Evolutionary conservation across 2,888 invertebrate species (phyloP).

Genomic region (Bellardia pandia): DNA sequence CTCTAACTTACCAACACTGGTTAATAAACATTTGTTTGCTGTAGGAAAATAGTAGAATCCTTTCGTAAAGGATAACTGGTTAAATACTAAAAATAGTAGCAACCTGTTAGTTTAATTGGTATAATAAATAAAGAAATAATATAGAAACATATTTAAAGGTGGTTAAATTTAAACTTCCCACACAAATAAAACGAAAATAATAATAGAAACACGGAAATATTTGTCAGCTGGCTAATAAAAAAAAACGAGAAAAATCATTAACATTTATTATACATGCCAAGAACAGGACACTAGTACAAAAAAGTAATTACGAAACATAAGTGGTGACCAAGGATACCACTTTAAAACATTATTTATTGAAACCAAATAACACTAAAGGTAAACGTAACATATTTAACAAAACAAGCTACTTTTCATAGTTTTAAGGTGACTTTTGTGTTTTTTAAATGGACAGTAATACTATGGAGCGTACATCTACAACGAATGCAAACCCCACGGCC

Average conservation of each 20-base stretch:
- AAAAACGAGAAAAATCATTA: constrained; percentile 32
- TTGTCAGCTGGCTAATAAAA: constrained; percentile 56
- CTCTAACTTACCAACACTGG: neutral
- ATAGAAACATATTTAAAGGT: constrained; percentile 37
- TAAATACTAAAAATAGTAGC: constrained; percentile 43
- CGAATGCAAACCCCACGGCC: constrained; percentile 40
- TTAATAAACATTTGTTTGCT: constrained; percentile 4
- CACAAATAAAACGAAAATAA: constrained; percentile 32
- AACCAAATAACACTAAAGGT: constrained; percentile 41
- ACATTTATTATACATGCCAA: constrained; percentile 35
- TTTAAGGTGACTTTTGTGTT: neutral
- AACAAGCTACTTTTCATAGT: neutral
- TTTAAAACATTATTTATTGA: constrained; percentile 44
- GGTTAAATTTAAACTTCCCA: constrained; percentile 10
- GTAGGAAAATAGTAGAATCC: constrained; percentile 18
- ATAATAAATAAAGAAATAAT: constrained; percentile 15
- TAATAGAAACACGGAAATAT: constrained; percentile 52
- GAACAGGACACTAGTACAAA: constrained; percentile 42
- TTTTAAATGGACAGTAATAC: neutral
- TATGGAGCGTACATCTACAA: constrained; percentile 69
- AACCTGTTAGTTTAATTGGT: constrained; percentile 33
- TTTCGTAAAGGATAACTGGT: constrained; percentile 41
- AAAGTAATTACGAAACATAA: constrained; percentile 59
- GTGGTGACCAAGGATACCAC: constrained; percentile 67
- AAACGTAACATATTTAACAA: neutral